Conservation (phyloP, 2,888 invertebrate species). For the Fragum whitleyi region DNA sequence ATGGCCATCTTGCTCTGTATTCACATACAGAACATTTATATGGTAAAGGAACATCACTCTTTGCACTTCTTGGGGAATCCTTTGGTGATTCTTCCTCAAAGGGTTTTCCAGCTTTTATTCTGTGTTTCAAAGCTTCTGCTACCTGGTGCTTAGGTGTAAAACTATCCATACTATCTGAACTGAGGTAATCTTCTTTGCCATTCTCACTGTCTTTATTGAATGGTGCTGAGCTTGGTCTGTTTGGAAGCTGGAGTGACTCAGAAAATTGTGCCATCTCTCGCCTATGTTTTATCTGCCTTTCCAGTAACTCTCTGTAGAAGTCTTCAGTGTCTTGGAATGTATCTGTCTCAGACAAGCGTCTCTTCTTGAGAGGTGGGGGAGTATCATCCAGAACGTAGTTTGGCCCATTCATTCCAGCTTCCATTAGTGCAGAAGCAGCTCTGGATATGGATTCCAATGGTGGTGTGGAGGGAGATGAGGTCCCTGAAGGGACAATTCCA, state of each 20-base stretch:
- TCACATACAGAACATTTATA: constrained; percentile 84
- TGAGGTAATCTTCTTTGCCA: constrained; percentile 33
- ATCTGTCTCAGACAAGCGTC: constrained; percentile 71
- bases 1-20: constrained; percentile 85
- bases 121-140: constrained; percentile 67
- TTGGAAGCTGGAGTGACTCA: constrained; percentile 37
- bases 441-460: constrained; percentile 64
- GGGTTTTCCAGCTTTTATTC: constrained; percentile 48
- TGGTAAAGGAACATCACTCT: constrained; percentile 77
- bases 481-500: constrained; percentile 43
- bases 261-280: constrained; percentile 40
- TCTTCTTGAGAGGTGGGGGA: constrained; percentile 61
- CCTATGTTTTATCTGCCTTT: constrained; percentile 46
- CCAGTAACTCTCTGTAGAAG: constrained; percentile 41
- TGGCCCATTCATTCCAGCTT: constrained; percentile 50
- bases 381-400: constrained; percentile 42
- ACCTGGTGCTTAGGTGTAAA: constrained; percentile 54
- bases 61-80: constrained; percentile 44
- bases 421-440: constrained; percentile 65
- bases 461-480: constrained; percentile 45
- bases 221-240: constrained; percentile 45
- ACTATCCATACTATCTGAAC: constrained; percentile 41
- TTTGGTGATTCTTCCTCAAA: constrained; percentile 26
- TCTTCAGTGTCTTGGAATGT: constrained; percentile 49
- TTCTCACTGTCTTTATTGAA: constrained; percentile 15